Conservation (phyloP, 2,888 invertebrate species). For the Parapristionchus giblindavisi region DNA sequence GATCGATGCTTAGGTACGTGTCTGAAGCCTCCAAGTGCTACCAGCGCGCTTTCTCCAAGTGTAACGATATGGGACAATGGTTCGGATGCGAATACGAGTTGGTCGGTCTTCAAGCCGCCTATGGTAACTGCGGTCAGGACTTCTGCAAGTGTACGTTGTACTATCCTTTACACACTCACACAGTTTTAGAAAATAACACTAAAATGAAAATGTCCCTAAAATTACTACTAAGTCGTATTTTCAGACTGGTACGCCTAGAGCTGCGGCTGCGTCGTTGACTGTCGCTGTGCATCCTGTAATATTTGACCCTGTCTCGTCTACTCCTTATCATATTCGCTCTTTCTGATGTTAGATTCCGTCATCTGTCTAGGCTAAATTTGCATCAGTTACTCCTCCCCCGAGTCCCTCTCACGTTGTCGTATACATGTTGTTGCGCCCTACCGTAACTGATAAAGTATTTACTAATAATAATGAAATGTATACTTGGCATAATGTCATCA, state of each 20-base stretch:
- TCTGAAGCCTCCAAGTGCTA: constrained; percentile 21
- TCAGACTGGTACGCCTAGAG: constrained; percentile 25
- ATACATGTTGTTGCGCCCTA: constrained; percentile 5
- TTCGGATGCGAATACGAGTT: constrained; percentile 36
- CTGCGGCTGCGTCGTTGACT: neutral
- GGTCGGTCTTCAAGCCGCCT: constrained; percentile 26
- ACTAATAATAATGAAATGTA: too few relatives aligned
- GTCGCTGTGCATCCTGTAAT: constrained; percentile 5
- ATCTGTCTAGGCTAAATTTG: too few relatives aligned
- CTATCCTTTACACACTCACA: too few relatives aligned
- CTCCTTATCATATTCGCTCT: too few relatives aligned
- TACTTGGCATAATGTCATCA: too few relatives aligned
- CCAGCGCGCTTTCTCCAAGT: constrained; percentile 17
- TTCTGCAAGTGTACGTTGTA: constrained; percentile 33
- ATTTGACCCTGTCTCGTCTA: constrained; percentile 1
- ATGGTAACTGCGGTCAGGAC: constrained; percentile 36
- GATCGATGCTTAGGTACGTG: constrained; percentile 11
- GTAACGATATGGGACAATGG: constrained; percentile 25
- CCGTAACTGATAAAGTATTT: constrained; percentile 26
- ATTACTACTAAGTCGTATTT: neutral
- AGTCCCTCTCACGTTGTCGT: too few relatives aligned
- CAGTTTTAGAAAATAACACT: neutral
- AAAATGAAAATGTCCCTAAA: neutral
- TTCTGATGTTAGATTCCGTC: too few relatives aligned
- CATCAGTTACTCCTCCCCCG: too few relatives aligned